Evolutionary conservation across 2,888 invertebrate genomes (phyloP), one percentile per base, ranked within the genome.

Genomic region (Phlogophora meticulosa): DNA sequence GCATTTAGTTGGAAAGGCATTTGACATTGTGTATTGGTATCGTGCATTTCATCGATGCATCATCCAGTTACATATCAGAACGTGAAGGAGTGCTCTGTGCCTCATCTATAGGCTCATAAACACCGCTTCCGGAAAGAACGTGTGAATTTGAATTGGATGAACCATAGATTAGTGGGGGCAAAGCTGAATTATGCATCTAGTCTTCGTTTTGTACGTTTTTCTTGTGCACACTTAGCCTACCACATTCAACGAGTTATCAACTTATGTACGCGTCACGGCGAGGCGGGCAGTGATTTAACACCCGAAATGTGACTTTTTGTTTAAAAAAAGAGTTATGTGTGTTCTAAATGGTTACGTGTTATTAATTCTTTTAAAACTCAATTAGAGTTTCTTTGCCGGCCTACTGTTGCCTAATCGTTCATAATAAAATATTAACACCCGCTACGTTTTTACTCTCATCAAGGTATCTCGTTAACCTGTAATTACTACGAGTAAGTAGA

Each of bases 401-500:
- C 48, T 53, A 59, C 22, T 49, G 55, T 83, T 79, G 67, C 71
- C 24, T 66, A 73, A 79, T 69, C 17, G 32, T 53, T 81, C 72
- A 74, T 42, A 76, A 69, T 78, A 76, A 74, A 76, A 65, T 81
- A 81, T 85, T 81, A 84, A 73, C 80, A 85, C 77, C 81, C 61
- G 63, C 73, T 79, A 77, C 76, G 80, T 83, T 79, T 57, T 66
- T 60, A 72, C 76, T 78, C 73, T 80, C 86, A 78, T 84, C 78
- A 78, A 68, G 51, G 78, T 64, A 81, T 81, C 83, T 85, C 76
- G 83, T 86, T 83, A 85, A 71, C 72, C 78, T 73, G 82, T 81
- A 88, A 88, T 88, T 87, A 86, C 81, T 76, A 70, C 51, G 51
- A 73, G 49, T 84, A 91, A 91, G 79, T 90, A 90, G 91, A 91